Evolutionary conservation across 1,140 invertebrate species (phyloP).

Genomic region (Whitmania pigra): DNA sequence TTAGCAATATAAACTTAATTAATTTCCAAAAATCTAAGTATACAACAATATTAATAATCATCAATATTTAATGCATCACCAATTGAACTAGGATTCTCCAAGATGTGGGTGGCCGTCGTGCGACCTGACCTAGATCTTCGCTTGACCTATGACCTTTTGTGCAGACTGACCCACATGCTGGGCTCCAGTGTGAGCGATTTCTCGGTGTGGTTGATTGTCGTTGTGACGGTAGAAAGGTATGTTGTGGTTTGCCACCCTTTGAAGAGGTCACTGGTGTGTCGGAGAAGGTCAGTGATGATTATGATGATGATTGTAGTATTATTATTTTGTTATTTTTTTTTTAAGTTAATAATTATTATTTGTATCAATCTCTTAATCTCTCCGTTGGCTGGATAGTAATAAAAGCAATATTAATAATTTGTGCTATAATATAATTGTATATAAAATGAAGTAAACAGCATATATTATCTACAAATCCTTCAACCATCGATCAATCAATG

Average conservation of each 20-base stretch:
- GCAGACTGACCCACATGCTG: constrained; percentile 19
- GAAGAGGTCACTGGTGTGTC: constrained; percentile 41
- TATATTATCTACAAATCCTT: too few species aligned
- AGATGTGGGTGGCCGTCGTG: background rate
- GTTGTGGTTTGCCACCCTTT: constrained; percentile 87
- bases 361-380: too few species aligned
- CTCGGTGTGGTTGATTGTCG: constrained; percentile 51
- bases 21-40: too few species aligned
- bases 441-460: too few species aligned
- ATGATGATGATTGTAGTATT: too few species aligned
- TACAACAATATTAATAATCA: background rate
- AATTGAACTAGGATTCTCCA: background rate
- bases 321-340: too few species aligned
- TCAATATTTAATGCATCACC: background rate
- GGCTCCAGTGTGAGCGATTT: constrained; percentile 25
- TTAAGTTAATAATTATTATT: too few species aligned
- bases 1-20: too few species aligned
- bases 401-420: too few species aligned
- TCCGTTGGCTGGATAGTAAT: too few species aligned
- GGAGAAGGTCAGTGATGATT: background rate
- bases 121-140: constrained; percentile 16
- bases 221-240: constrained; percentile 86
- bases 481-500: too few species aligned
- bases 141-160: background rate
- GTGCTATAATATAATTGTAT: too few species aligned